A percentile compares a stretch with the other conserved stretches of the same genome.
Evolutionary conservation across 2,113 vertebrate genomes (phyloP).

Genomic region (human): DNA sequence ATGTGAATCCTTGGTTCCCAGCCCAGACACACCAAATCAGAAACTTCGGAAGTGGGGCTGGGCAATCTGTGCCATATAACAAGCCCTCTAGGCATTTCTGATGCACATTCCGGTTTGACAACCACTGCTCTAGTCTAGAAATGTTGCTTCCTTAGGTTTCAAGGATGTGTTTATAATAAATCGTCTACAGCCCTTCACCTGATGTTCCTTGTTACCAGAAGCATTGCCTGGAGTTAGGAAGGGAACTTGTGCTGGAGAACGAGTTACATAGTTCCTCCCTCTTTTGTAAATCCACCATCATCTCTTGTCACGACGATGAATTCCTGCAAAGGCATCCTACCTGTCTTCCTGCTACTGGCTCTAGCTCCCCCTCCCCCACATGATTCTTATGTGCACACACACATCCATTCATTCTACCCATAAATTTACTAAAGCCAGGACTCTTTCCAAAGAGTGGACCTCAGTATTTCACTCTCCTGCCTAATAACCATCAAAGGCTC

Average conservation of each 20-base stretch:
- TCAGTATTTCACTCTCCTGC: not conserved
- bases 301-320: not conserved
- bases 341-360: not conserved
- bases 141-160: not conserved
- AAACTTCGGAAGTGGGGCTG: not conserved
- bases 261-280: not conserved
- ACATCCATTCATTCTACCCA: not conserved
- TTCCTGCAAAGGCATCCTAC: not conserved
- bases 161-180: not conserved
- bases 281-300: not conserved
- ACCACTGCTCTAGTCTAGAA: not conserved
- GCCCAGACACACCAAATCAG: not conserved
- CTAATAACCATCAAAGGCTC: not conserved
- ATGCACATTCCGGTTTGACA: not conserved
- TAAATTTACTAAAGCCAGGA: not conserved
- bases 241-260: not conserved
- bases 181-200: not conserved
- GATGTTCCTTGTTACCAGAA: not conserved
- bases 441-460: not conserved
- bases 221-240: too few species aligned
- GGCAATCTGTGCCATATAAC: not conserved
- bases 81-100: not conserved
- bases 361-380: too few species aligned
- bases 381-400: not conserved
- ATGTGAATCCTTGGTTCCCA: not conserved